These are phyloP conservation scores for Zapornia atra DNA, from an alignment of 2,113 vertebrate species.

Conservation along the genomic window DNA sequence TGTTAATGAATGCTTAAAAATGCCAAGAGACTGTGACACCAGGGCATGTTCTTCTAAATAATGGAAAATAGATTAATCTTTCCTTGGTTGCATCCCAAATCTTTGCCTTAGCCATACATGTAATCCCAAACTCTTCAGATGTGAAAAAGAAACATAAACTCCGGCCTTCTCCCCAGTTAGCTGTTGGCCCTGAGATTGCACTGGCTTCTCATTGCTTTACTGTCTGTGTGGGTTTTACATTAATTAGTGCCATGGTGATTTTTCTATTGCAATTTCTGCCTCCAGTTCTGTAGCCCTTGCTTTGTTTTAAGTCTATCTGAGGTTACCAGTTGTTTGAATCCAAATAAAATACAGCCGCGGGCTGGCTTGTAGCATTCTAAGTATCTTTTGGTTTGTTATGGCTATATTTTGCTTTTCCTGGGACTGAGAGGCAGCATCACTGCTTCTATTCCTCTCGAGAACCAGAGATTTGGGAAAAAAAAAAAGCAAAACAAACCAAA, in stretches of 20 bases:
- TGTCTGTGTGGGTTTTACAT: background rate
- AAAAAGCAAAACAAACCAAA: background rate
- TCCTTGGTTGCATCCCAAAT: background rate
- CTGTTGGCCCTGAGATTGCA: background rate
- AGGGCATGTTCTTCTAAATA: background rate
- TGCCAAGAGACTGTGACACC: background rate
- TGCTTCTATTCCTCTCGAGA: background rate
- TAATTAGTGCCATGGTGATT: background rate
- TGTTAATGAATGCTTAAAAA: background rate
- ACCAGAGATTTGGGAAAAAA: background rate
- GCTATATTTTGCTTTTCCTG: background rate
- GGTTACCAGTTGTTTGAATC: background rate
- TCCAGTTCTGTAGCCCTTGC: background rate
- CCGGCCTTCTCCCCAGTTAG: rapidly evolving
- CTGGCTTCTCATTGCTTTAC: background rate
- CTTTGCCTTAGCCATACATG: background rate
- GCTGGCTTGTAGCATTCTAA: background rate
- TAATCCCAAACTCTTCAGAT: background rate
- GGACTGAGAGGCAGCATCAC: background rate
- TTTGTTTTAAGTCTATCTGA: background rate
- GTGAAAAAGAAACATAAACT: background rate
- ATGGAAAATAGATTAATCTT: background rate
- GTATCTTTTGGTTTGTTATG: background rate
- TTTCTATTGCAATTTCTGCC: background rate
- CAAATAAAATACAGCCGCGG: background rate